Conservation (phyloP, 2,113 vertebrate species). For the Oenanthe melanoleuca region DNA sequence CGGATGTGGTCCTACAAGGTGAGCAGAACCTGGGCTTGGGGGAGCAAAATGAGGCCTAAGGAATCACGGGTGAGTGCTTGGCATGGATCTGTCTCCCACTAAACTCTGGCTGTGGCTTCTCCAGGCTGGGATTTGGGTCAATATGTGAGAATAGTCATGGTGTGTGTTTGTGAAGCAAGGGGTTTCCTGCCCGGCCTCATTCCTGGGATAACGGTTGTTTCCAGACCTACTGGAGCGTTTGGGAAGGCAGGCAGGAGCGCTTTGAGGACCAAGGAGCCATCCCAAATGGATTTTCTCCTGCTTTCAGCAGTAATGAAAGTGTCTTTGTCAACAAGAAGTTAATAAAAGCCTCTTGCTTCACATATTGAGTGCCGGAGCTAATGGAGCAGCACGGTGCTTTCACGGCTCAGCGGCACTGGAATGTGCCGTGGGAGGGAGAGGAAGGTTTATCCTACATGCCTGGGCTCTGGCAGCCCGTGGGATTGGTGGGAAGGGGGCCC, state of each 20-base stretch:
- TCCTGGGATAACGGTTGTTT: neutral
- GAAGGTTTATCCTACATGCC: neutral
- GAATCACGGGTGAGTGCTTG: rapidly evolving
- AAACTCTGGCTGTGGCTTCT: neutral
- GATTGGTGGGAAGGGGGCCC: neutral
- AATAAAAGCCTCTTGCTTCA: neutral
- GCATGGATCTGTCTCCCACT: rapidly evolving
- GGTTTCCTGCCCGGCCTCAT: neutral
- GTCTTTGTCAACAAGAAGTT: neutral
- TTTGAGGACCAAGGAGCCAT: neutral
- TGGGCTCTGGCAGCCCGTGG: rapidly evolving
- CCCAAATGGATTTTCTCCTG: neutral
- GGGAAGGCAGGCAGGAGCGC: neutral
- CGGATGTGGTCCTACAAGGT: slow-evolving; percentile 96
- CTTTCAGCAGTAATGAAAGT: neutral
- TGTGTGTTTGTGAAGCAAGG: rapidly evolving
- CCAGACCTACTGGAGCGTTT: neutral
- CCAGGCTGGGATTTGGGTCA: rapidly evolving
- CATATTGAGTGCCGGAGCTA: neutral
- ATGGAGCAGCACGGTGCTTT: neutral
- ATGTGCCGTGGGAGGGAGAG: neutral
- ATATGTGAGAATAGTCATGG: rapidly evolving
- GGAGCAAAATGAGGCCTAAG: neutral
- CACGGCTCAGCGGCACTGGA: slow-evolving; percentile 25
- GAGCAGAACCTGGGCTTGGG: neutral